Evolutionary conservation across 2,113 vertebrate genomes (phyloP), one percentile per base, ranked within the genome.

Genomic region (Ceyx margarethae): DNA sequence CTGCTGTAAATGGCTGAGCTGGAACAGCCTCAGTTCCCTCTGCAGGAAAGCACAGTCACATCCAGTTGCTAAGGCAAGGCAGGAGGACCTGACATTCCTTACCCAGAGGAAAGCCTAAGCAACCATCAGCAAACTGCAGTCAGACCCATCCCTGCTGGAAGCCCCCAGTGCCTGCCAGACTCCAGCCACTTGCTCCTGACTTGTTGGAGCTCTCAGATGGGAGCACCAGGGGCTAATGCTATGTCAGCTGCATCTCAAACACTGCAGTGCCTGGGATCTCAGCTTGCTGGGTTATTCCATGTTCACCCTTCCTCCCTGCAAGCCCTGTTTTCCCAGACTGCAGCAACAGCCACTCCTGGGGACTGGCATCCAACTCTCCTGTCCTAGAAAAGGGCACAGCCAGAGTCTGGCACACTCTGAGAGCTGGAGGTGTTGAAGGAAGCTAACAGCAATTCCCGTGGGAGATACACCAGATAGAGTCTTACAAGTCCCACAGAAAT

Each of bases 251-350:
- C 33, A 45, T 11, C 72, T 42, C 42, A 66, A 77, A 80, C 26
- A 25, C 3, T 33, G 21, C 58, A 54, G 42, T 10, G 25, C 68
- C 61, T 51, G 15, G 33, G 19, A 56, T 53, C 57, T 54, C 40
- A 94, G 48, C 53, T 75, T 76, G 65, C 67, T 54, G 15, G 5
- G 76, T 80, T 66, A 69, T 90, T 79, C 50, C 72, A 33, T 0
- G 6, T 26, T 90, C 35, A 17, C 21, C 2, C 0, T 72, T 64
- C 43, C 33, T 73, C 29, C 45, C 28, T 54, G 45, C 11, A 8
- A 21, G 19, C 23, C 13, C 31, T 0, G 0, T 37, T 61, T 25
- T 8, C 28, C 57, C 61, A 37, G 9, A 2, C 33, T 75, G 31
- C 69, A 87, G 50, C 51, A 54, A 22, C 33, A 81, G 53, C 54